phyloP scores from a whole-genome alignment of 2,113 vertebrate genomes.

The Phoenicopterus ruber region DNA sequence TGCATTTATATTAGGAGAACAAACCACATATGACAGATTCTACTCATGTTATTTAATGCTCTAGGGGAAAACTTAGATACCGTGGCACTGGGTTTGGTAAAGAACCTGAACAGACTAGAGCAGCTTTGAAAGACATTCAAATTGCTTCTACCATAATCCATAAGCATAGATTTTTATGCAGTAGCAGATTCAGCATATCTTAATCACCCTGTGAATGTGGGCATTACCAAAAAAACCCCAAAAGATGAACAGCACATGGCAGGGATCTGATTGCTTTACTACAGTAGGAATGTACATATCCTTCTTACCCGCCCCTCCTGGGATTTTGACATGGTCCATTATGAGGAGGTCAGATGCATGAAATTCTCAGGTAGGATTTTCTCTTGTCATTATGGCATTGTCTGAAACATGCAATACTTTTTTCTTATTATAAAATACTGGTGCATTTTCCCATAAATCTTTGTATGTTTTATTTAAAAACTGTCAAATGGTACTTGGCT shows the following conservation, averaged over 20 bases:
- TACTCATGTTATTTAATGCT: not conserved
- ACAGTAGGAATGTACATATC: not conserved
- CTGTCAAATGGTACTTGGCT: not conserved
- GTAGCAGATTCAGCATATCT: not conserved
- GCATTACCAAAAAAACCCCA: not conserved
- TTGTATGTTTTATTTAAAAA: not conserved
- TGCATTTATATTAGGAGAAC: not conserved
- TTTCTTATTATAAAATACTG: not conserved
- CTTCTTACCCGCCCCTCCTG: not conserved
- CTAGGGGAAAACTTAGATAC: not conserved
- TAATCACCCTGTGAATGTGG: not conserved
- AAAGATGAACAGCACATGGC: not conserved
- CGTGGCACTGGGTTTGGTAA: not conserved
- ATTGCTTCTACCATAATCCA: not conserved
- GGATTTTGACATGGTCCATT: not conserved
- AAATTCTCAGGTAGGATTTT: not conserved
- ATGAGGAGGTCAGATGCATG: not conserved
- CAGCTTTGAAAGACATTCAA: not conserved
- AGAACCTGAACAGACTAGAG: not conserved
- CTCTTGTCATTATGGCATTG: not conserved
- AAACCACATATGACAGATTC: constrained; percentile 46
- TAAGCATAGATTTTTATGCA: not conserved
- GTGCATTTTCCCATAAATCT: not conserved
- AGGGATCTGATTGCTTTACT: not conserved
- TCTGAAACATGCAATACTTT: not conserved